phyloP scores from a whole-genome alignment of 2,888 invertebrate species.

The Cyrtodaria siliqua region DNA sequence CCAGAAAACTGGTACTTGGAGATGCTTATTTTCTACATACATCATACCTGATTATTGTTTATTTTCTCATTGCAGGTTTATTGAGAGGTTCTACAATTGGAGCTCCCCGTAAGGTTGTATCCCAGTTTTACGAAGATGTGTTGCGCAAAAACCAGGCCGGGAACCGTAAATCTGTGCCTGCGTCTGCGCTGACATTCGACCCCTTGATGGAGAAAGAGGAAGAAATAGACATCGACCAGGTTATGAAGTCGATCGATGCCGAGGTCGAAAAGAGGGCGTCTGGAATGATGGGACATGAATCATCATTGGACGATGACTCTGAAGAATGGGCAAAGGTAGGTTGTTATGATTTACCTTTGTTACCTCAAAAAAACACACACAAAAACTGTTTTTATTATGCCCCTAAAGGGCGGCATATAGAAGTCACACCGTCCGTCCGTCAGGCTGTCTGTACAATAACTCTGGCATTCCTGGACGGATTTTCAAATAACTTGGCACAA shows the following conservation, averaged over 20 bases:
- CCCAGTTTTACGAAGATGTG: slow-evolving; percentile 80
- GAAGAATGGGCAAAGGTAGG: slow-evolving; percentile 95
- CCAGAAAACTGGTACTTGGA: too few species aligned
- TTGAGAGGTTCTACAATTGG: slow-evolving; percentile 81
- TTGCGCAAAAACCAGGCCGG: slow-evolving; percentile 55
- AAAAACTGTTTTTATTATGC: too few species aligned
- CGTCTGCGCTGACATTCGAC: slow-evolving; percentile 70
- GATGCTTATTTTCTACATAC: too few species aligned
- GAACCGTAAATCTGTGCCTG: slow-evolving; percentile 71
- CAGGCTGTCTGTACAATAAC: too few species aligned
- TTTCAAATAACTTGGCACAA: too few species aligned
- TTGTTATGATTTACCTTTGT: neutral
- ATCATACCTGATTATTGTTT: too few species aligned
- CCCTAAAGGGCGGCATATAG: too few species aligned
- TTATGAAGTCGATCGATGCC: slow-evolving; percentile 57
- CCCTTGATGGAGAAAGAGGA: slow-evolving; percentile 78
- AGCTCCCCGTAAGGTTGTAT: slow-evolving; percentile 77
- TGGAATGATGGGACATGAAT: neutral
- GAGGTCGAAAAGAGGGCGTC: slow-evolving; percentile 47
- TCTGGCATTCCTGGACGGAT: too few species aligned
- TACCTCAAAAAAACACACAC: too few species aligned
- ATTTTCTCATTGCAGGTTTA: slow-evolving; percentile 73
- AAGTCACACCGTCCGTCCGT: too few species aligned
- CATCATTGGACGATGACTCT: slow-evolving; percentile 89
- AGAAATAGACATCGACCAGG: slow-evolving; percentile 59